Percentiles rank a stretch among this genome's conserved stretches.
phyloP scores from a whole-genome alignment of 1,140 invertebrate genomes.

The Drosophila nigromelanica region DNA sequence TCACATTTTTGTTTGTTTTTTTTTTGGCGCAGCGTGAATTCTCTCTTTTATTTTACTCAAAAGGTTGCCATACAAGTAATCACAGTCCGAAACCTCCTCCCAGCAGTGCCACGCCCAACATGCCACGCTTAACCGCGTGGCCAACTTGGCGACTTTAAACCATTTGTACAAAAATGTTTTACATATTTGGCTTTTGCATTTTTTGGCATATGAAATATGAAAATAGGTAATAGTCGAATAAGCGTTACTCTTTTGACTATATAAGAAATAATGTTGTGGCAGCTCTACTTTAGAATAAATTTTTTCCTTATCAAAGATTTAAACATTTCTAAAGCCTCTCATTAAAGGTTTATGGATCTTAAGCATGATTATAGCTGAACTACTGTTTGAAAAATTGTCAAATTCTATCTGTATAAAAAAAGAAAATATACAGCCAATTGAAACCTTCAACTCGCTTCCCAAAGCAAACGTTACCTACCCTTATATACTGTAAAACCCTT shows the following conservation, averaged over 20 bases:
- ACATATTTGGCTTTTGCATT: slow-evolving; percentile 66
- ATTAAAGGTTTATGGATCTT: background rate
- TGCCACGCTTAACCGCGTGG: slow-evolving; percentile 10
- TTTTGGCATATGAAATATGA: slow-evolving; percentile 21
- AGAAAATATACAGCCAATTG: too few species aligned
- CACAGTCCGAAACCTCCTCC: background rate
- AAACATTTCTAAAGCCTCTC: too few species aligned
- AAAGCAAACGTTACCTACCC: too few species aligned
- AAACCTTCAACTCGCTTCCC: background rate
- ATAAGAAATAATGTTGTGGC: too few species aligned
- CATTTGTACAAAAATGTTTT: slow-evolving; percentile 60
- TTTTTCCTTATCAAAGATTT: too few species aligned
- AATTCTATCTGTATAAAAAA: background rate
- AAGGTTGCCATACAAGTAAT: slow-evolving; percentile 33
- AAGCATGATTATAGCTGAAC: too few species aligned
- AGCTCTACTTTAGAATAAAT: too few species aligned
- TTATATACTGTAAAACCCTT: background rate
- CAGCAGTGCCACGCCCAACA: slow-evolving; percentile 3
- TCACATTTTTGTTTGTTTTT: background rate
- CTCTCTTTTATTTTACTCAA: slow-evolving; percentile 20
- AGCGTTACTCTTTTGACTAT: slow-evolving; percentile 16
- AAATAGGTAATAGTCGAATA: background rate
- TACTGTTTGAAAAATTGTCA: background rate
- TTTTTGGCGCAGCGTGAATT: slow-evolving; percentile 41
- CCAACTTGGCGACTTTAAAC: slow-evolving; percentile 55